Evolutionary conservation across 2,797 vertebrate genomes (phyloP), one percentile per base, ranked within the genome.

Genomic region (Yasuhikotakia modesta): DNA sequence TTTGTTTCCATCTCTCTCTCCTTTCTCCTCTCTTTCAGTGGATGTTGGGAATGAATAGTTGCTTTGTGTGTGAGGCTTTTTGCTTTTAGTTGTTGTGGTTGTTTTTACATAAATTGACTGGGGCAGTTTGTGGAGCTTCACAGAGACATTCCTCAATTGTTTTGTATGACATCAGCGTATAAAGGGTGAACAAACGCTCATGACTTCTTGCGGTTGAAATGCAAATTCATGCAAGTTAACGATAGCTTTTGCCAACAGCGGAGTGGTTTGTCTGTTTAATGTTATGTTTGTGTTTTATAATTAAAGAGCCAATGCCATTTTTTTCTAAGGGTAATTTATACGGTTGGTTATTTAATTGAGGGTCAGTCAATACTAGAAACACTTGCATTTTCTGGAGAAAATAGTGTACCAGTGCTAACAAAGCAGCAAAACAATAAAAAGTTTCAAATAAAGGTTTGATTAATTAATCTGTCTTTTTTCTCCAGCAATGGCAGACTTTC

Each of bases 401-500:
- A 5, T 58, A 22, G 21, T 14, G 22, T n/a, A 13, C 21, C 53
- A 55, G 21, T 22, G 3, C 0, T 55, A 22, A 4, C 3, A 35
- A 35, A 35, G 32, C 32, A 35, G 32, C 32, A 35, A 4, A 35
- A 35, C 4, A 35, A 35, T 35, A 35, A 35, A 4, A 55, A 14
- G 21, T 22, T 58, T 16, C 22, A 35, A 7, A 7, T 35, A 35
- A 35, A 46, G 45, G 45, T 11, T 48, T 13, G 21, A n/a, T 55
- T 22, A 22, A 19, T n/a, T n/a, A n/a, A n/a, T n/a, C n/a, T n/a
- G n/a, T n/a, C n/a, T n/a, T 66, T 10, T 55, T 52, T 72, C 82
- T 73, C 46, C 89, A 98, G 98, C 95, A 0, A 96, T 99, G 96
- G 95, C 96, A 0, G 94, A 97, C 81, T 99, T 99, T 92, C 95